Evolutionary conservation across 2,113 vertebrate genomes (phyloP).

Genomic region (Varanus komodoensis): DNA sequence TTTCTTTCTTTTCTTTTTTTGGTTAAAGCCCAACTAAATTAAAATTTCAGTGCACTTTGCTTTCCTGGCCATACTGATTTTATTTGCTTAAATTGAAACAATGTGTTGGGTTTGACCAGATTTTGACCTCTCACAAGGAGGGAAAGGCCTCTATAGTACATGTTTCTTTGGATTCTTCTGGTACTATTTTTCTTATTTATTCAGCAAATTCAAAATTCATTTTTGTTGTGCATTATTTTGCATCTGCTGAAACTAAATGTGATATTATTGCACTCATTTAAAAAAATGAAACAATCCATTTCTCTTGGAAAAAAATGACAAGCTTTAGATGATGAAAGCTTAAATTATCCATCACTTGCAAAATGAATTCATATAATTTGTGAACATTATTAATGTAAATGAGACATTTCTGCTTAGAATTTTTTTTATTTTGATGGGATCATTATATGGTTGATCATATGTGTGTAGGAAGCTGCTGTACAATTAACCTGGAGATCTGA

Average conservation of each 20-base stretch:
- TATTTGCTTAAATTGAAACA: conserved; percentile 88
- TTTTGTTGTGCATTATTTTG: conserved; percentile 90
- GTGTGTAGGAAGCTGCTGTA: conserved; percentile 92
- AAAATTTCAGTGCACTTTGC: conserved; percentile 87
- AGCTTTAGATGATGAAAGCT: conserved; percentile 95
- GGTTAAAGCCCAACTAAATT: conserved; percentile 78
- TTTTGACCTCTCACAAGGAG: conserved; percentile 79
- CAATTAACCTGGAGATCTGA: conserved; percentile 93
- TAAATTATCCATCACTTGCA: conserved; percentile 95
- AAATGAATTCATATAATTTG: conserved; percentile 91
- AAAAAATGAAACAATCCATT: conserved; percentile 96
- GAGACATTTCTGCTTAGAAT: conserved; percentile 89
- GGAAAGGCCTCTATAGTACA: conserved; percentile 82
- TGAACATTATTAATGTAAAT: conserved; percentile 92
- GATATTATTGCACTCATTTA: conserved; percentile 90
- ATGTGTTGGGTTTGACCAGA: conserved; percentile 81
- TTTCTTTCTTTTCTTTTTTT: conserved; percentile 49
- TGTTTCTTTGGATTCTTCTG: conserved; percentile 81
- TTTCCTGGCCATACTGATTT: conserved; percentile 86
- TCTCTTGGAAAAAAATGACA: conserved; percentile 90
- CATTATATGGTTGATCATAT: conserved; percentile 92
- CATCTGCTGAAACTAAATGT: conserved; percentile 89
- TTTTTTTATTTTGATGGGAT: conserved; percentile 89
- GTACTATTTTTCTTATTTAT: conserved; percentile 83
- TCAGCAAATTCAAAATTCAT: conserved; percentile 88